Evolutionary conservation across 2,113 vertebrate genomes (phyloP).

Genomic region (Channa maculata): DNA sequence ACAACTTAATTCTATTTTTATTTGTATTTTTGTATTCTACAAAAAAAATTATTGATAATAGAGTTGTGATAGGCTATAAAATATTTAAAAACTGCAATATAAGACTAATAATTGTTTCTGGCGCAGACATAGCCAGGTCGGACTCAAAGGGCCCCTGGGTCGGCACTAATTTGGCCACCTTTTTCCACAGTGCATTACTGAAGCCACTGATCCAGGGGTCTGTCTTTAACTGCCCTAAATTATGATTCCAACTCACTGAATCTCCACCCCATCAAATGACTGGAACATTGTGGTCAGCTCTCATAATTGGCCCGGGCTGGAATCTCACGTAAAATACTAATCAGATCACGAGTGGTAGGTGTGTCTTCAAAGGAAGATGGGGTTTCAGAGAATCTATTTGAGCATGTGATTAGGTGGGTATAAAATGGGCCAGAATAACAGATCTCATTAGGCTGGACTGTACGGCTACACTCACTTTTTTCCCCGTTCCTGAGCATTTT

Average conservation of each 20-base stretch:
- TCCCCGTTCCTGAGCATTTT: slow-evolving; percentile 56
- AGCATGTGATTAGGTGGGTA: slow-evolving; percentile 76
- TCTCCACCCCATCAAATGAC: slow-evolving; percentile 70
- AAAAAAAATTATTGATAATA: slow-evolving; percentile 7
- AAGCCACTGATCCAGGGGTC: slow-evolving; percentile 66
- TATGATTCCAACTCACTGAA: slow-evolving; percentile 74
- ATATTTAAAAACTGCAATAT: slow-evolving; percentile 27
- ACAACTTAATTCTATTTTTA: neutral
- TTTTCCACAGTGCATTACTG: slow-evolving; percentile 65
- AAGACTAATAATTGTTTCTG: slow-evolving; percentile 47
- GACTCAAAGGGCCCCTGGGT: slow-evolving; percentile 50
- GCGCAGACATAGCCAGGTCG: slow-evolving; percentile 26
- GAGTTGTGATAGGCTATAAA: slow-evolving; percentile 6
- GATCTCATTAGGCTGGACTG: slow-evolving; percentile 67
- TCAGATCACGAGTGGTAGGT: slow-evolving; percentile 71
- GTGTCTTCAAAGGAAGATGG: slow-evolving; percentile 68
- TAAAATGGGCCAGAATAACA: slow-evolving; percentile 73
- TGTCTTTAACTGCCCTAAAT: slow-evolving; percentile 76
- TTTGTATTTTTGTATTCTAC: too few species aligned
- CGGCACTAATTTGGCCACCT: slow-evolving; percentile 75
- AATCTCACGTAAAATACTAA: slow-evolving; percentile 76
- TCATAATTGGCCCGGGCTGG: slow-evolving; percentile 68
- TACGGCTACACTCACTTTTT: slow-evolving; percentile 41
- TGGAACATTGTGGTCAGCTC: slow-evolving; percentile 75
- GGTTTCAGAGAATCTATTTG: slow-evolving; percentile 72